Evolutionary conservation across 2,888 invertebrate genomes (phyloP), one percentile per base, ranked within the genome.

Genomic region (Phanerotoma sp.): DNA sequence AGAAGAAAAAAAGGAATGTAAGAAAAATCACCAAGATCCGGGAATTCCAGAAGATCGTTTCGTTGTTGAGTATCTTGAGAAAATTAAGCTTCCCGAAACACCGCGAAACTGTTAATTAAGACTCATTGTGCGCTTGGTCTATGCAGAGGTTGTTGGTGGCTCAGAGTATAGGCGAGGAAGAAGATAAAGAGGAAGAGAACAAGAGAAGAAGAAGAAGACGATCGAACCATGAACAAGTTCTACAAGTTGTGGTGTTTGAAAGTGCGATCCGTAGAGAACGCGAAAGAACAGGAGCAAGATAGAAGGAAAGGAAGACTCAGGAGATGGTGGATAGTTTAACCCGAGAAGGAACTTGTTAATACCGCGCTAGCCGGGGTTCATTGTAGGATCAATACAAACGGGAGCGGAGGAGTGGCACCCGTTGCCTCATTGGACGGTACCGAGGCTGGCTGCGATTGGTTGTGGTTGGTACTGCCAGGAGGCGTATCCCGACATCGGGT

Each of bases 61-160:
- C 25, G 13, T 16, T 32, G 28, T 16, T 16, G 7, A 45, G 35
- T 49, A 38, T 53, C 42, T 57, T 60, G 22, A 58, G 66, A 66
- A 73, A 75, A 75, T 75, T 68, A 72, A 76, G 75, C 71, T 73
- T 70, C 66, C 69, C 68, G 69, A 73, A 75, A 74, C 71, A 73
- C 71, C 69, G 66, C 70, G 70, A 70, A 74, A 74, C 77, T 77
- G 76, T 77, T 77, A 77, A 77, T 77, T 75, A 74, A 75, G 77
- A 76, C 74, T 77, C 74, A 76, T 75, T 76, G 75, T 70, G 67
- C 69, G 64, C 57, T 61, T 62, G 63, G 63, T 49, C 60, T 55
- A 57, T 51, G 53, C 54, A 28, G 42, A 47, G 61, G 52, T 51
- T 48, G 51, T 51, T 51, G 45, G 55, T 57, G 49, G 49, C 30